Percentiles rank a stretch among this genome's conserved stretches.
Conservation (phyloP, 2,797 vertebrate genomes). For the Scomberomorus guttatus region DNA sequence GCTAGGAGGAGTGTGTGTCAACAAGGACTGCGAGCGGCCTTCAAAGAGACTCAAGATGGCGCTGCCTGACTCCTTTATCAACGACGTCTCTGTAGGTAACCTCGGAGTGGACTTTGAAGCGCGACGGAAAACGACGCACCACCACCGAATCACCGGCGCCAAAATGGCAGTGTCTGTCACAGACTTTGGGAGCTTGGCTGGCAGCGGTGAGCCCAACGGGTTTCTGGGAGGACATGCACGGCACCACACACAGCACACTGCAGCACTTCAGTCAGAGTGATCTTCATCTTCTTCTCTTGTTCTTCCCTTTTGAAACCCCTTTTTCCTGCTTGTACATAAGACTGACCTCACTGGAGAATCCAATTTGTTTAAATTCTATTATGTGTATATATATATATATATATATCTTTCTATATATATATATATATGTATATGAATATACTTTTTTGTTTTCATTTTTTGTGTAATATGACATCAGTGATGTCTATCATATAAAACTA, state of each 20-base stretch:
- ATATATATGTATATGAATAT: constrained; percentile 78
- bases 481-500: constrained; percentile 99
- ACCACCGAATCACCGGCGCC: constrained; percentile 94
- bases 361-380: constrained; percentile 90
- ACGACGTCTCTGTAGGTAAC: constrained; percentile 93
- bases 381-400: constrained; percentile 61
- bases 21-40: constrained; percentile 94
- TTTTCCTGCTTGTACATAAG: constrained; percentile 89
- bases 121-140: constrained; percentile 86
- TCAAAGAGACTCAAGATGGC: constrained; percentile 97
- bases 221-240: constrained; percentile 93
- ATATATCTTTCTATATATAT: constrained; percentile 46
- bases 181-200: constrained; percentile 94
- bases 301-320: constrained; percentile 84
- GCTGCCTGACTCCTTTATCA: constrained; percentile 93
- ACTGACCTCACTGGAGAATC: constrained; percentile 88
- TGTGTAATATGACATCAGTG: constrained; percentile 99
- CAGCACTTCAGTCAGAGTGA: constrained; percentile 98
- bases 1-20: constrained; percentile 88
- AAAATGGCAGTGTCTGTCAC: constrained; percentile 99
- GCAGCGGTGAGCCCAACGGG: constrained; percentile 90
- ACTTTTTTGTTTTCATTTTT: constrained; percentile 81
- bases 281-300: constrained; percentile 71
- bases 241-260: constrained; percentile 93
- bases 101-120: constrained; percentile 96